phyloP scores from a whole-genome alignment of 2,113 vertebrate genomes.

The Scomber scombrus region DNA sequence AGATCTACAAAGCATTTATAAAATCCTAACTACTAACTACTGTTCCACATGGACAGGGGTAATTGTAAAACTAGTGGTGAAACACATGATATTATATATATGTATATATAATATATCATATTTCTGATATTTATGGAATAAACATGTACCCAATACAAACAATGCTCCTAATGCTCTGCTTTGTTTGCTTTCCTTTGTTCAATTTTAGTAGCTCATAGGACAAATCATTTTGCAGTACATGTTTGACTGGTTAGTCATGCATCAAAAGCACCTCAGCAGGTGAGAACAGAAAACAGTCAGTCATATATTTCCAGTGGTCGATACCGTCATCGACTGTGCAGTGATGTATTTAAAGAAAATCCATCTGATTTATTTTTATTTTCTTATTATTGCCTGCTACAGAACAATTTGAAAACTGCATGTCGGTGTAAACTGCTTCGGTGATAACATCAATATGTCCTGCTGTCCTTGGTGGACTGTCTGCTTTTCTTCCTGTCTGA shows the following conservation, averaged over 20 bases:
- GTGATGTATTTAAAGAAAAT: conserved; percentile 46
- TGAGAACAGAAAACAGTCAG: conserved; percentile 13
- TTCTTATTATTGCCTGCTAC: conserved; percentile 29
- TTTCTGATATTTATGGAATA: neutral
- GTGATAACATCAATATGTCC: conserved; percentile 55
- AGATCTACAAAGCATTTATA: neutral
- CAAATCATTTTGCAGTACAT: neutral
- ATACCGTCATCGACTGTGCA: conserved; percentile 31
- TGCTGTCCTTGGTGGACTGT: conserved; percentile 60
- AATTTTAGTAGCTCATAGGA: conserved; percentile 3
- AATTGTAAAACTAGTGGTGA: conserved; percentile 9
- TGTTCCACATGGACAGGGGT: neutral
- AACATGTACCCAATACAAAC: neutral
- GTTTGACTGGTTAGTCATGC: conserved; percentile 29
- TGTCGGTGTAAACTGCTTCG: conserved; percentile 13
- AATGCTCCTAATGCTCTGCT: conserved; percentile 1
- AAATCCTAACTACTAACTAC: neutral
- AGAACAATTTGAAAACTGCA: conserved; percentile 12
- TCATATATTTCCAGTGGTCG: conserved; percentile 31
- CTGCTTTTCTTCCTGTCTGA: conserved; percentile 60
- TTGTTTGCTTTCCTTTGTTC: conserved; percentile 35
- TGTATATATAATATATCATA: too few species aligned
- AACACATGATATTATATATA: neutral
- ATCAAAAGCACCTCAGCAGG: conserved; percentile 12
- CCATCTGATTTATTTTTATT: conserved; percentile 28